phyloP scores from a whole-genome alignment of 2,888 invertebrate genomes.

The Drosophila cognata region DNA sequence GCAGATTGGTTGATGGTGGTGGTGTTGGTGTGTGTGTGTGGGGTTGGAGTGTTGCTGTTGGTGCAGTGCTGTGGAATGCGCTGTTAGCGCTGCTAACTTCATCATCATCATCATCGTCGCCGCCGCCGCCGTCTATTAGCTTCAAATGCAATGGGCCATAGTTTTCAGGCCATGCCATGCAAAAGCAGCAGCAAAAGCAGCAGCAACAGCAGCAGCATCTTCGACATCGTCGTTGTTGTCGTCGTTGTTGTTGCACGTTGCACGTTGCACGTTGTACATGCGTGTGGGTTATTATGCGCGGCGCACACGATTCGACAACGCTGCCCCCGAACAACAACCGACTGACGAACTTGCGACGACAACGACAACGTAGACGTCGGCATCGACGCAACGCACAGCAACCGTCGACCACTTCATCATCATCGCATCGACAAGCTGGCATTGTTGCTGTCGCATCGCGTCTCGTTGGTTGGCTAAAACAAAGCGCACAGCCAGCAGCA shows the following conservation, averaged over 20 bases:
- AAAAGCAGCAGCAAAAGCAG: conserved; percentile 27
- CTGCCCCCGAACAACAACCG: conserved; percentile 50
- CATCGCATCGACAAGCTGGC: conserved; percentile 68
- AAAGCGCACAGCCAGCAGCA: conserved; percentile 54
- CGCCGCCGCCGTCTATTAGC: conserved; percentile 36
- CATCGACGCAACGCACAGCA: conserved; percentile 34
- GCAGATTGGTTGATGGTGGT: not conserved
- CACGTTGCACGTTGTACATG: conserved; percentile 41
- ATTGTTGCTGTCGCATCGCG: conserved; percentile 9
- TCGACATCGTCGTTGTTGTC: conserved; percentile 17
- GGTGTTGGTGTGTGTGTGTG: not conserved
- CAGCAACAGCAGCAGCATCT: conserved; percentile 34
- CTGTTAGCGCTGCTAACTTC: conserved; percentile 1
- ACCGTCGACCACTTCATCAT: conserved; percentile 72
- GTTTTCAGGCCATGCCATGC: conserved; percentile 41
- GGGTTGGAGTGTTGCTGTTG: not conserved
- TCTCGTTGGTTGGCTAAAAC: conserved; percentile 65
- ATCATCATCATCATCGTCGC: not conserved
- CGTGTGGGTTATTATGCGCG: conserved; percentile 73
- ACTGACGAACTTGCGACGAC: conserved; percentile 9
- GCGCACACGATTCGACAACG: conserved; percentile 61
- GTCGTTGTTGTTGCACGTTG: conserved; percentile 22
- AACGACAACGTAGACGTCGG: conserved; percentile 31
- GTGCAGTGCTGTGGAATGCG: conserved; percentile 1
- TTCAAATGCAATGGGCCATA: conserved; percentile 45